Evolutionary conservation across 30 jellyfish, hydroid and myxozoan genomes (phyloP), one percentile per base, ranked within the genome.

Genomic region (Aurelia coerulea): DNA sequence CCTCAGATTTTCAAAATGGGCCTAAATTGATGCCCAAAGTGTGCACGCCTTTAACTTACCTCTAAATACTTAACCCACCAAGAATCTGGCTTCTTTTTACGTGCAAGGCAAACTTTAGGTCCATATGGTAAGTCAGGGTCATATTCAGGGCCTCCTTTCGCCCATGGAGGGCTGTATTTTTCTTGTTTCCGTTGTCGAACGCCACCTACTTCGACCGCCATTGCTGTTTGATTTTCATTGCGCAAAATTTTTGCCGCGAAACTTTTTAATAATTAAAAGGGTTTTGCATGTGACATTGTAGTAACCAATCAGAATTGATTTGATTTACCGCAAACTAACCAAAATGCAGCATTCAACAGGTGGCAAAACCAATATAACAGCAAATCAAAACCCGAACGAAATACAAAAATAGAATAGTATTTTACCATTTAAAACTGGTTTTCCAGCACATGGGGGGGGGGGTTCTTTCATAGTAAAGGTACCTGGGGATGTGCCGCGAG

Each of bases 51-150:
- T 46, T 46, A 6, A 19, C 93, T 62, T 69, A 89, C 97, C 97
- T 89, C 97, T 2, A 89, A 73, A 72, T 80, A 89, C 65, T 65
- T 76, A 15, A 89, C 96, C 98, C 98, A 94, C 97, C 98, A 88
- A 19, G 97, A 84, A 60, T 94, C 98, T 4, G 96, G 95, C 74
- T 94, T 94, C 91, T 88, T 88, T 65, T 85, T 94, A 60, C 98
- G 83, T 14, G 98, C 98, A 33, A 94, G 89, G 70, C 76, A 88
- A 16, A 94, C 98, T 8, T 88, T 84, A 33, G 98, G 97, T 12
- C 98, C 98, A 76, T 94, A 94, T 9, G 98, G 98, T 18, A 94
- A 67, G 18, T 83, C 79, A 19, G 98, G 97, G 73, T 94, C 97
- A 59, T 94, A 87, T 0, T 90, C 97, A 58, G 97, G 94, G 65